Base-by-base conservation (phyloP, 2,797 vertebrate genomes). In the Eutrigla gurnardus region DNA sequence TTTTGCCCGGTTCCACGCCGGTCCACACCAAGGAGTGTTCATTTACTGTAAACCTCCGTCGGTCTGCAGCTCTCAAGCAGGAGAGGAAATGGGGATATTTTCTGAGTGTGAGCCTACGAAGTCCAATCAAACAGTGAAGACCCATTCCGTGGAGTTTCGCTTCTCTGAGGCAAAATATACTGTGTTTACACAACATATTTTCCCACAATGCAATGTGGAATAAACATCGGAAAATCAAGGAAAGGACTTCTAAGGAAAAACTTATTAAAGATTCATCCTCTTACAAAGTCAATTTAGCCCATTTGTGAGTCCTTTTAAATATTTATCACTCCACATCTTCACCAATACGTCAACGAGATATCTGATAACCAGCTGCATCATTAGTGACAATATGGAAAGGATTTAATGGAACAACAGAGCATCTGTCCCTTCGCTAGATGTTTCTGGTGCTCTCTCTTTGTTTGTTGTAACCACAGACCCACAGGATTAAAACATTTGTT, bases 31-130 rank as follows among this genome's bases (percentile, higher is more conserved):
- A 75, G 80, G 84, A 75, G 84, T 83, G 79, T 73, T 52, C 61
- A 83, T 92, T 93, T 93, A 92, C 90, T 88, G 88, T 90, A 82
- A 91, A 87, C 78, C 33, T 61, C 10, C 5, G 65, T 39, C 0
- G 3, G 65, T 52, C 36, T 33, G 55, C 32, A 77, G 62, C 45
- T 59, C 77, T 58, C 15, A 53, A 18, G 13, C 33, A 32, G 6
- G 53, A 13, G 9, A 62, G 3, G 4, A 7, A 10, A 62, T 15
- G 10, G 5, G 3, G 1, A 11, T 33, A 18, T 3, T 73, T 65
- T 73, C 1, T 18, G 13, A 14, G 15, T 54, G 12, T 0, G 15
- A 40, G 35, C 49, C 32, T 49, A 3, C 10, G 7, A 35, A 33
- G 6, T 18, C 12, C 4, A 43, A 18, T 7, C 52, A 40, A 17